These are phyloP conservation scores for Sebastes variabilis DNA, from an alignment of 2,797 vertebrate genomes.

Conservation along the genomic window DNA sequence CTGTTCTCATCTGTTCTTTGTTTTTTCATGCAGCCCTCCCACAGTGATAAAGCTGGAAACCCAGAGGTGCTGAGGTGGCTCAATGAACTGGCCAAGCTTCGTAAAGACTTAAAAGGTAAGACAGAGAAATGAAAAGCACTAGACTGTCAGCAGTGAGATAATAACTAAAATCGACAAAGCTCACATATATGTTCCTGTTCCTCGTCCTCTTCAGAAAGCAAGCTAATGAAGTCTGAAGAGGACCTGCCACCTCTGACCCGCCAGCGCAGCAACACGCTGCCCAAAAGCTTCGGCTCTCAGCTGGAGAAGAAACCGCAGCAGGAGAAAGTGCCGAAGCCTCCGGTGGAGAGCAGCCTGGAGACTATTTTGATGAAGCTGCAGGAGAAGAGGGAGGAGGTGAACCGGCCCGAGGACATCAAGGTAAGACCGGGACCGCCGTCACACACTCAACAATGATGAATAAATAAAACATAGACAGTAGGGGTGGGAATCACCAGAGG, in stretches of 20 bases:
- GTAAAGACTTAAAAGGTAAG: constrained; percentile 97
- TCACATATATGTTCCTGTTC: no score
- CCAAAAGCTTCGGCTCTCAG: constrained; percentile 97
- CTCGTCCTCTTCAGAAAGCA: constrained; percentile 82
- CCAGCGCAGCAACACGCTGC: constrained; percentile 97
- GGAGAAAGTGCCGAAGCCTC: constrained; percentile 89
- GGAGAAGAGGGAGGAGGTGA: constrained; percentile 90
- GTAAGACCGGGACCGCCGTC: constrained; percentile 57
- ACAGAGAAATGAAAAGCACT: rapidly evolving
- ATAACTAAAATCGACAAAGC: background rate
- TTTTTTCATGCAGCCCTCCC: constrained; percentile 87
- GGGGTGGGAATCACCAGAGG: no score
- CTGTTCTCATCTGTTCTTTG: background rate
- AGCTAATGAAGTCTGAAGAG: constrained; percentile 93
- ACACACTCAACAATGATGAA: background rate
- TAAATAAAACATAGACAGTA: background rate
- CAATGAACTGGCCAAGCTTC: constrained; percentile 92
- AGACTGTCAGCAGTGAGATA: background rate
- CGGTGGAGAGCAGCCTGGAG: constrained; percentile 91
- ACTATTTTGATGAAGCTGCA: constrained; percentile 90
- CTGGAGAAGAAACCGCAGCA: constrained; percentile 90
- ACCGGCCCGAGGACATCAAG: constrained; percentile 95
- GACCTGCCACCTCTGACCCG: constrained; percentile 90
- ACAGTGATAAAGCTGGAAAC: constrained; percentile 94
- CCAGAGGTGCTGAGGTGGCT: constrained; percentile 96